These are phyloP conservation scores for Hedya salicella DNA, from an alignment of 2,888 invertebrate genomes.

Conservation along the genomic window DNA sequence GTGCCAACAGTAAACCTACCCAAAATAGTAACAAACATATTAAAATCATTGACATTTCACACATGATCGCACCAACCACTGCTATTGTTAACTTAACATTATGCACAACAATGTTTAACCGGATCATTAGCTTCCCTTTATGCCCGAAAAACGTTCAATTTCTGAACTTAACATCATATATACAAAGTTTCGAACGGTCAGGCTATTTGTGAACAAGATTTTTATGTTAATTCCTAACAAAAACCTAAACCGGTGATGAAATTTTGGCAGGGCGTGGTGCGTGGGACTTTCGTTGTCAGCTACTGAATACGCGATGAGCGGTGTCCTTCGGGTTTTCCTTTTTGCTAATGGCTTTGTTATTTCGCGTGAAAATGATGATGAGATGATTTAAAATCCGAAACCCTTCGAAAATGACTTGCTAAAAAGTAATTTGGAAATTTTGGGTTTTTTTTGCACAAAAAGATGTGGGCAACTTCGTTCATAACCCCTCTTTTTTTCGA, in stretches of 20 bases:
- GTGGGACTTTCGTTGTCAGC: conserved; percentile 54
- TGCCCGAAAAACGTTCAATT: conserved; percentile 46
- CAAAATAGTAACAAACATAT: background rate
- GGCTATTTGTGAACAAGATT: conserved; percentile 27
- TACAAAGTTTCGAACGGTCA: background rate
- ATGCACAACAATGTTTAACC: conserved; percentile 73
- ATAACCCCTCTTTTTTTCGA: too few relatives aligned
- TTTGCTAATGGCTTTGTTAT: background rate
- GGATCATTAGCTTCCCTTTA: conserved; percentile 76
- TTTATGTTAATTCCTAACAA: conserved; percentile 54
- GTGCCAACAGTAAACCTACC: background rate
- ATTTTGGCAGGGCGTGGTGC: conserved; percentile 55
- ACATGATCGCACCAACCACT: conserved; percentile 62
- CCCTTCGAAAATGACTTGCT: too few relatives aligned
- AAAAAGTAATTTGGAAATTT: too few relatives aligned
- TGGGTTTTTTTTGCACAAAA: too few relatives aligned
- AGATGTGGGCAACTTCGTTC: too few relatives aligned
- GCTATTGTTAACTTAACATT: conserved; percentile 49
- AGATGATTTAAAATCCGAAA: too few relatives aligned
- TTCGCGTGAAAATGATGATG: too few relatives aligned
- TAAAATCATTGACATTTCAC: conserved; percentile 48
- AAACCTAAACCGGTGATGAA: conserved; percentile 55
- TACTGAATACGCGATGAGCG: conserved; percentile 18
- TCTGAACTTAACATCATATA: conserved; percentile 41
- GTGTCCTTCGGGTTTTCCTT: conserved; percentile 1